These are phyloP conservation scores for Ladona fulva DNA, from an alignment of 1,140 invertebrate genomes.

Conservation along the genomic window DNA sequence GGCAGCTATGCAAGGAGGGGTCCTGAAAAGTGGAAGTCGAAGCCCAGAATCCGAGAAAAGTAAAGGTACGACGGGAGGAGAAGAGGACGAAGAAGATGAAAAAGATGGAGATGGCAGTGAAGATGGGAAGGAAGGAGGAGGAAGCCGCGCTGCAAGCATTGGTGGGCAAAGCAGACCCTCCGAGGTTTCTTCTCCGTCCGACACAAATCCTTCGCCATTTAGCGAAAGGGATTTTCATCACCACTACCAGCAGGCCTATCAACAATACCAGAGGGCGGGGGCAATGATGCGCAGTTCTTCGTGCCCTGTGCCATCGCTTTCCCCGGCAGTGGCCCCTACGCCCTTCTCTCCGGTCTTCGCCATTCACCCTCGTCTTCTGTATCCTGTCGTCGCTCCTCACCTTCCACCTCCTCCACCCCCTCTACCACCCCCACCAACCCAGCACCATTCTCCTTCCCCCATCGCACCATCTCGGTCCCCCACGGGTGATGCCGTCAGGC, in stretches of 20 bases:
- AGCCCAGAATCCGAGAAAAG: not conserved
- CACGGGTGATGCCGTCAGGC: not conserved
- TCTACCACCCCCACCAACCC: not conserved
- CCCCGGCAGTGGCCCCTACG: not conserved
- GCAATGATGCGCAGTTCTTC: not conserved
- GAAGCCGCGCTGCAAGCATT: not conserved
- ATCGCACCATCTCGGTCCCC: not conserved
- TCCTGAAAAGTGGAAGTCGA: not conserved
- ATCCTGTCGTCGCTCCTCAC: not conserved
- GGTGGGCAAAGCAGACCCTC: not conserved
- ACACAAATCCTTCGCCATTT: not conserved
- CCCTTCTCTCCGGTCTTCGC: not conserved
- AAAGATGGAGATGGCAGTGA: not conserved
- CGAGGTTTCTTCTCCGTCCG: not conserved
- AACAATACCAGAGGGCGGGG: not conserved
- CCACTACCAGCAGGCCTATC: not conserved
- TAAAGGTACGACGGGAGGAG: not conserved
- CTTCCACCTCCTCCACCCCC: not conserved
- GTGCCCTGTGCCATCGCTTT: not conserved
- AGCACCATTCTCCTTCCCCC: not conserved
- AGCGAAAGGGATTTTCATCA: not conserved
- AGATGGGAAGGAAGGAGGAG: not conserved
- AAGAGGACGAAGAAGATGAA: not conserved
- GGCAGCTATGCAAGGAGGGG: not conserved
- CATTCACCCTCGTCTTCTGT: not conserved